Evolutionary conservation across 2,113 vertebrate genomes (phyloP), one percentile per base, ranked within the genome.

Genomic region (Cercopithecus mona): DNA sequence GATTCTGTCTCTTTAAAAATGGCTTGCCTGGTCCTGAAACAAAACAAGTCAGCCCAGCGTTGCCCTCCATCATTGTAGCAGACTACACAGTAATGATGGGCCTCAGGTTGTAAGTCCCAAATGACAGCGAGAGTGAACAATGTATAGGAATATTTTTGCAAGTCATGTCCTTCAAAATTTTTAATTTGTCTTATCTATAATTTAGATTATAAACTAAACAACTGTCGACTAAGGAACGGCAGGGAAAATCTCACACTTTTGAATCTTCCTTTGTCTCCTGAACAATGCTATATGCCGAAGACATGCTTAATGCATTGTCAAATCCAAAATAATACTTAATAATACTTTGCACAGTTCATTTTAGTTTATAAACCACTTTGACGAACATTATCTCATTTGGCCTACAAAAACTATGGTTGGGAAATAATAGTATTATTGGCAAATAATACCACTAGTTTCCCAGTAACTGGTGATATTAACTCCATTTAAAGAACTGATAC

Each of bases 131-230:
- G 59, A 76, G 45, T 48, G 61, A 79, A 84, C 30, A 59, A 68
- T 3, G 35, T 12, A 45, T 3, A 84, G n/a, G 45, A 82, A 89
- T 85, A 76, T 45, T 79, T 90, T n/a, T 96, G 50, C 25, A 76
- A 70, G 61, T 64, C 73, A 93, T 32, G 22, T 22, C 84, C 90
- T 96, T 86, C 78, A 75, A 96, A 95, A 96, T 94, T 93, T 90
- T 93, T 97, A 61, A 93, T 92, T 81, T 95, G 52, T 59, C 83
- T 95, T 86, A 97, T 94, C 92, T 93, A 70, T 96, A 43, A 87
- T 88, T 93, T 79, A 68, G 68, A 81, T 91, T 40, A 64, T 75
- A 97, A 97, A 85, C 64, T 80, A 95, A 97, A 96, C 86, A 94
- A 80, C 87, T 94, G 93, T 92, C 83, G 90, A 57, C 83, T 78